A percentile compares a stretch with the other conserved stretches of the same genome.
phyloP scores from a whole-genome alignment of 2,797 vertebrate genomes.

The Masticophis lateralis region DNA sequence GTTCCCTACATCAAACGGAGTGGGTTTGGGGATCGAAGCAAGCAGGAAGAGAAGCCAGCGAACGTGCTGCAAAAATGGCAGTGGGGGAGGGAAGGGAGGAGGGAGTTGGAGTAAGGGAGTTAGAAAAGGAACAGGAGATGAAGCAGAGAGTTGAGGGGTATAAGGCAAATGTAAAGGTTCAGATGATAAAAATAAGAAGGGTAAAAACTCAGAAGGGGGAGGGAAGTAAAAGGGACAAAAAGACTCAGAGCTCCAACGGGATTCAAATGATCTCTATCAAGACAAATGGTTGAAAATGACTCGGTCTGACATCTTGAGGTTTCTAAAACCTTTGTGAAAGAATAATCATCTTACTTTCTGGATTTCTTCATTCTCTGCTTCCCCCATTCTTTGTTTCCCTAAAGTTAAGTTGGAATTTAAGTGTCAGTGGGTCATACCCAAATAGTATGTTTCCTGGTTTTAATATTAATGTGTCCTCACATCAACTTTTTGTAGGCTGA shows the following conservation, averaged over 20 bases:
- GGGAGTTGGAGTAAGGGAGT: no score
- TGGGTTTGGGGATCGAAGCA: not conserved
- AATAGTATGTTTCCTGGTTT: not conserved
- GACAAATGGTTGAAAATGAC: not conserved
- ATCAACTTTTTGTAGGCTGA: not conserved
- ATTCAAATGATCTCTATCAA: not conserved
- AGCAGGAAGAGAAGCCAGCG: not conserved
- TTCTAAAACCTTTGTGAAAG: not conserved
- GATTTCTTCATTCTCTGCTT: not conserved
- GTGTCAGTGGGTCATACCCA: not conserved
- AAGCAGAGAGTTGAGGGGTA: not conserved
- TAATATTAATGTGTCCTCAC: not conserved
- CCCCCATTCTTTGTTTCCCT: not conserved
- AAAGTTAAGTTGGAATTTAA: not conserved
- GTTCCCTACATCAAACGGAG: not conserved
- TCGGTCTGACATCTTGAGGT: no score
- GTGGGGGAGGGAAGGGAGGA: no score
- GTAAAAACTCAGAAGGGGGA: not conserved
- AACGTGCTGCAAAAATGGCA: not conserved
- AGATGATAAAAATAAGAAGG: not conserved
- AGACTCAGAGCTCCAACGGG: not conserved
- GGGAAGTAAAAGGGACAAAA: no score
- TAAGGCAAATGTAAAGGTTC: not conserved
- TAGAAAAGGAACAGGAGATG: not conserved
- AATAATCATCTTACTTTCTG: not conserved